phyloP scores from a whole-genome alignment of 2,113 vertebrate genomes.

The Peromyscus polionotus region DNA sequence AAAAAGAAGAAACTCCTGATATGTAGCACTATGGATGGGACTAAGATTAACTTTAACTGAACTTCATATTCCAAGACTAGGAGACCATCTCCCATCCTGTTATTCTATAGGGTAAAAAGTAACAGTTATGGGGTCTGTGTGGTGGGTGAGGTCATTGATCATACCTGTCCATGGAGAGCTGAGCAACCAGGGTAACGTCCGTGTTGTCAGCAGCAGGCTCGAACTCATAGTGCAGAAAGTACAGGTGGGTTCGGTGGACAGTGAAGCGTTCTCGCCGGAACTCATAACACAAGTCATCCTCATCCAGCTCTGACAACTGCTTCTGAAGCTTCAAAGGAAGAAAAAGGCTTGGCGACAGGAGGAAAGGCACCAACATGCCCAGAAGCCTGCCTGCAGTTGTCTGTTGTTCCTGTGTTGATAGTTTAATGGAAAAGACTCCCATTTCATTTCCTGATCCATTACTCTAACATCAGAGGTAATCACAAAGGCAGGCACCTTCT shows the following conservation, averaged over 20 bases:
- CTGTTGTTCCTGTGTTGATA: rapidly evolving
- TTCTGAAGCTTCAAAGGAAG: conserved; percentile 94
- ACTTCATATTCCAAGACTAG: neutral
- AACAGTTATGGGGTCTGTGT: neutral
- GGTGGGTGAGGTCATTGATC: rapidly evolving
- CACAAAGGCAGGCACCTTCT: neutral
- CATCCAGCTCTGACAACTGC: conserved; percentile 96
- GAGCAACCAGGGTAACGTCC: conserved; percentile 97
- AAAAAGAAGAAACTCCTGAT: neutral
- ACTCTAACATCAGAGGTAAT: neutral
- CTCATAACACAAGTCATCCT: conserved; percentile 98
- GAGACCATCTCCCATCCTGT: neutral
- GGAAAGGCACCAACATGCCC: rapidly evolving
- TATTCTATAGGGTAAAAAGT: neutral
- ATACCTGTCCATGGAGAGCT: conserved; percentile 99
- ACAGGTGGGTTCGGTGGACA: conserved; percentile 97
- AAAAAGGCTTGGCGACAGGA: neutral
- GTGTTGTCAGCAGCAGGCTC: conserved; percentile 92
- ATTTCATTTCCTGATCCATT: neutral
- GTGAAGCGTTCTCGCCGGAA: conserved; percentile 98
- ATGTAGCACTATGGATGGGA: neutral
- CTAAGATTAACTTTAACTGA: too few relatives aligned
- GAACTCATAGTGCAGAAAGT: conserved; percentile 97
- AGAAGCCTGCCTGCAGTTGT: neutral
- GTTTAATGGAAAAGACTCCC: neutral